Base-by-base conservation (phyloP, 2,797 vertebrate genomes). In the Pipistrellus kuhlii region DNA sequence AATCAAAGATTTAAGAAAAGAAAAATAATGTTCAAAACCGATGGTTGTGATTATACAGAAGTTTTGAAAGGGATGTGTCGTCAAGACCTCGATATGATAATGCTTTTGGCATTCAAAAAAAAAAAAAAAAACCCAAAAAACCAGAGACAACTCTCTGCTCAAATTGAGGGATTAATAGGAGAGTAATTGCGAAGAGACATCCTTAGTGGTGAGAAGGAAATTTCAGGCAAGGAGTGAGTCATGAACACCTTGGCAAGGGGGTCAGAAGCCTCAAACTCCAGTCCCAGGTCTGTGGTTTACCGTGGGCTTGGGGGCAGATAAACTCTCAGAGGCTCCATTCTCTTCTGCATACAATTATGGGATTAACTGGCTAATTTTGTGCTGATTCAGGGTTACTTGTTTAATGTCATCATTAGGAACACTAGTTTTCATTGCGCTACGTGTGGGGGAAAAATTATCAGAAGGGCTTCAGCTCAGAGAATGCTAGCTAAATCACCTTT, bases 401-500 rank as follows among this genome's bases (percentile, higher is more conserved):
- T 92, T 80, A 88, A 51, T 78, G 87, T 76, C 46, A 69, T 83
- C 66, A 53, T 88, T 86, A 87, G 91, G 93, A 88, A 76, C 78
- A 90, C 55, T 91, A 62, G 53, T 92, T 95, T 91, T 95, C 85
- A 76, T 46, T 72, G 18, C 5, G 32, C 11, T 30, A 5, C 27
- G 20, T 90, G 57, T 62, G 73, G 46, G 15, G 6, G 21, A 51
- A 55, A 95, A 90, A 95, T 71, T 13, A 77, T 82, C 94, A 94
- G 38, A 84, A 85, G 81, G 85, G n/a, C 25, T 83, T 38, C 27
- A 8, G 38, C 25, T 95, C 85, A 94, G 80, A 69, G 57, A 27
- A 85, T 51, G 25, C 23, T 85, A 82, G 53, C 85, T 88, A 95
- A 92, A 93, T 85, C 87, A 95, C 53, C 57, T 81, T 88, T 85